Evolutionary conservation across 2,888 invertebrate species (phyloP), one percentile per base, ranked within the genome.

Genomic region (Polymixis flavicincta): DNA sequence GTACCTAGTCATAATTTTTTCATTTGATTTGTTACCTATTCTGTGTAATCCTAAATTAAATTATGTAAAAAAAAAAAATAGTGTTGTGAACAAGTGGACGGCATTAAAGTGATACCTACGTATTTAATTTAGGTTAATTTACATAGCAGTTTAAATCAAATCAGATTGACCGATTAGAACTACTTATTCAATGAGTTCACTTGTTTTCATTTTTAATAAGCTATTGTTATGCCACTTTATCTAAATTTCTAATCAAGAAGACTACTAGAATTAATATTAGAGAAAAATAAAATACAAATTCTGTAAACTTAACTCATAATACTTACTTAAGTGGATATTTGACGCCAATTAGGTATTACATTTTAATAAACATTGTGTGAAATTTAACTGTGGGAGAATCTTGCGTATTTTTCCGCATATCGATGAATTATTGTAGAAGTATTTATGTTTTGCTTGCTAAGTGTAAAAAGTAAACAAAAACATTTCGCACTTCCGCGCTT

Each of bases 91-190:
- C 2, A n/a, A 45, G n/a, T 57, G 2, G 22, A 45, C 1, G 8
- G 19, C 32, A 32, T 73, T 22, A 25, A 19, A 52, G 50, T 32
- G 9, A 28, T 57, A 32, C n/a, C n/a, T 57, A n/a, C 32, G 11
- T 57, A 52, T 13, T 71, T n/a, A 0, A 66, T 60, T 60, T 45
- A 22, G 5, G 45, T 57, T 60, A 32, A 79, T 65, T 69, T 82
- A 19, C 54, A 55, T 80, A 50, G 14, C 7, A 50, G 37, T 65
- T 69, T 57, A 61, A 71, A 64, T 71, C n/a, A 64, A 60, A 84
- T 66, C 60, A 80, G 84, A 79, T 66, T 66, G 55, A 69, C 64
- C 68, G 84, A 84, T 84, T 72, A 72, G 65, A 84, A 64, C 22
- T 14, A n/a, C n/a, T n/a, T n/a, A 67, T 60, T 71, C n/a, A 69